These are phyloP conservation scores for Petroica traversi DNA, from an alignment of 2,113 vertebrate genomes.

Conservation along the genomic window DNA sequence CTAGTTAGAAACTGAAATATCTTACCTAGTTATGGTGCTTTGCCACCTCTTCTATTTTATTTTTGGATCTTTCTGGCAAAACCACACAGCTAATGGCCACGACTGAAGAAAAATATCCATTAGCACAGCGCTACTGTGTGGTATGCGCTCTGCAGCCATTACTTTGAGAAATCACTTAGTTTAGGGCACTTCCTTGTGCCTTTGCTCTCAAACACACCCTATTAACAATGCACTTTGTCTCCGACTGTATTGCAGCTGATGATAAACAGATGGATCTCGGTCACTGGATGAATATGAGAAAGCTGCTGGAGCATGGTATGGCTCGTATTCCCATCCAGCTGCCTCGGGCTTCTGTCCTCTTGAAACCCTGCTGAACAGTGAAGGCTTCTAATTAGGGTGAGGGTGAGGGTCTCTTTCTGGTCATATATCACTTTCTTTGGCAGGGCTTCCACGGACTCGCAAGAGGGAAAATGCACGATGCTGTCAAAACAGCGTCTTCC, in stretches of 20 bases:
- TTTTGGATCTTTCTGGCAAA: neutral
- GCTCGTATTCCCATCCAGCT: constrained; percentile 25
- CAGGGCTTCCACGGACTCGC: neutral
- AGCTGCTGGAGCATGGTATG: constrained; percentile 12
- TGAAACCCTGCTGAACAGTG: constrained; percentile 5
- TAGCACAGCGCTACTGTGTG: neutral
- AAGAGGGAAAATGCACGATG: neutral
- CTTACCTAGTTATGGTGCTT: neutral
- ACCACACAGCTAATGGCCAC: neutral
- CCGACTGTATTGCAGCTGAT: constrained; percentile 4
- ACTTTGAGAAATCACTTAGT: constrained; percentile 30
- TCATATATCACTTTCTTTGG: constrained; percentile 15
- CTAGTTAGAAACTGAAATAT: neutral
- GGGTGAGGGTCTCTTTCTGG: neutral
- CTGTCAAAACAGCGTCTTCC: neutral
- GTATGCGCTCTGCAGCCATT: neutral
- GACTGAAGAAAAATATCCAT: constrained; percentile 12
- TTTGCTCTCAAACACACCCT: constrained; percentile 15
- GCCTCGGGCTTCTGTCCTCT: constrained; percentile 31
- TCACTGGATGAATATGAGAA: constrained; percentile 15
- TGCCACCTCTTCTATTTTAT: neutral
- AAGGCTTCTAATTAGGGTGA: neutral
- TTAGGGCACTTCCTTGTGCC: constrained; percentile 8
- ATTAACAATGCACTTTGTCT: constrained; percentile 52
- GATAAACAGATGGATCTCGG: constrained; percentile 54